Evolutionary conservation across 2,113 vertebrate species (phyloP).

Genomic region (Rafetus swinhoei): DNA sequence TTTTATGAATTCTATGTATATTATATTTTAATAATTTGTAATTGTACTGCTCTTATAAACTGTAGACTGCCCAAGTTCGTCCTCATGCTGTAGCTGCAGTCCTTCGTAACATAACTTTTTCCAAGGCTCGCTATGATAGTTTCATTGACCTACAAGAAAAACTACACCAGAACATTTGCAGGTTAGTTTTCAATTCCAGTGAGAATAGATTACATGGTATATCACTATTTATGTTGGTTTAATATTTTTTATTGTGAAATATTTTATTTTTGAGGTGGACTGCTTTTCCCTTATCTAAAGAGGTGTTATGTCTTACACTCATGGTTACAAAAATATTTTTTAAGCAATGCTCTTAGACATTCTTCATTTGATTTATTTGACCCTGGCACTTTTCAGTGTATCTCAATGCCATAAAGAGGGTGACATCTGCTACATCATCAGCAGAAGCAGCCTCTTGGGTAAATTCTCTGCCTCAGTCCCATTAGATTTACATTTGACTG

Average conservation of each 20-base stretch:
- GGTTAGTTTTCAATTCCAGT: constrained; percentile 74
- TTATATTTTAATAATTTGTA: neutral
- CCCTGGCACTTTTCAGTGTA: neutral
- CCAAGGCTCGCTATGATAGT: constrained; percentile 91
- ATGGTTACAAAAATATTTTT: neutral
- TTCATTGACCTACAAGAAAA: constrained; percentile 99
- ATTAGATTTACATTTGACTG: neutral
- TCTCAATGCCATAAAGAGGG: neutral
- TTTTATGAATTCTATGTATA: neutral
- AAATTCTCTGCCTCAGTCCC: neutral
- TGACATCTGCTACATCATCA: neutral
- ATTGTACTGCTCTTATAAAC: constrained; percentile 7
- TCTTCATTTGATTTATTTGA: neutral
- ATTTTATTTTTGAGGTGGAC: neutral
- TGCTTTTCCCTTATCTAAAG: neutral
- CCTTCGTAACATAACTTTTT: constrained; percentile 92
- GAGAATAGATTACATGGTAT: fast-evolving
- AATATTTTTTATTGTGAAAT: neutral
- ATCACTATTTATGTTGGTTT: neutral
- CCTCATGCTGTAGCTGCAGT: constrained; percentile 94
- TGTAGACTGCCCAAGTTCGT: constrained; percentile 89
- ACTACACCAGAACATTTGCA: constrained; percentile 98
- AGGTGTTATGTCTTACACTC: neutral
- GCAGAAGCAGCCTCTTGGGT: neutral
- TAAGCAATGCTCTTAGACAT: neutral